A percentile compares a stretch with the other conserved stretches of the same genome.
phyloP scores from a whole-genome alignment of 2,888 invertebrate genomes.

The Leptodirus hochenwartii region DNA sequence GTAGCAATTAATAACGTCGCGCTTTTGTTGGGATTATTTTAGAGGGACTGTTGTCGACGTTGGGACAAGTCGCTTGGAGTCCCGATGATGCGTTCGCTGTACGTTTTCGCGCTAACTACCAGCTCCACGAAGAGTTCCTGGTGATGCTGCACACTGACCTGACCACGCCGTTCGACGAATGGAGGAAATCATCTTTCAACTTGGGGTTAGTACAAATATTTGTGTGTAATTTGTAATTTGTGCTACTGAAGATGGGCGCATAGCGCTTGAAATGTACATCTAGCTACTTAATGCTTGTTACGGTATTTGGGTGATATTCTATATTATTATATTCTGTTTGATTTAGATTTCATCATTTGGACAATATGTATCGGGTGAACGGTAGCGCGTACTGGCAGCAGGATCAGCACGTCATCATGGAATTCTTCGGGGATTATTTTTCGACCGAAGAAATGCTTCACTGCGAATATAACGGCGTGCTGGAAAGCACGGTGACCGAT shows the following conservation, averaged over 20 bases:
- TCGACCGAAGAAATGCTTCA: conserved; percentile 25
- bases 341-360: conserved; percentile 30
- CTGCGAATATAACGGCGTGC: conserved; percentile 31
- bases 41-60: conserved; percentile 28
- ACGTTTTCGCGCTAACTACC: conserved; percentile 39
- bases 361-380: conserved; percentile 31
- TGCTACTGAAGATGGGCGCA: too few relatives aligned
- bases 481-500: conserved; percentile 38
- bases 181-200: conserved; percentile 33
- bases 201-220: conserved; percentile 26
- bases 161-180: conserved; percentile 37
- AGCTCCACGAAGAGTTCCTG: conserved; percentile 29
- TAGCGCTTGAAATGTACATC: background rate
- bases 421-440: conserved; percentile 32
- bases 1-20: background rate
- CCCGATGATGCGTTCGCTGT: conserved; percentile 41
- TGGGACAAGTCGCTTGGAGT: conserved; percentile 50
- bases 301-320: conserved; percentile 6
- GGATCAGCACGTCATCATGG: conserved; percentile 35
- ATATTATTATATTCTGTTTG: conserved; percentile 11
- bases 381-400: conserved; percentile 41
- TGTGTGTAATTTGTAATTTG: background rate
- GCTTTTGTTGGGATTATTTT: background rate
- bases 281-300: background rate
- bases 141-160: conserved; percentile 28